These are phyloP conservation scores for Pachyramphus minor DNA, from an alignment of 2,113 vertebrate genomes.

Conservation along the genomic window DNA sequence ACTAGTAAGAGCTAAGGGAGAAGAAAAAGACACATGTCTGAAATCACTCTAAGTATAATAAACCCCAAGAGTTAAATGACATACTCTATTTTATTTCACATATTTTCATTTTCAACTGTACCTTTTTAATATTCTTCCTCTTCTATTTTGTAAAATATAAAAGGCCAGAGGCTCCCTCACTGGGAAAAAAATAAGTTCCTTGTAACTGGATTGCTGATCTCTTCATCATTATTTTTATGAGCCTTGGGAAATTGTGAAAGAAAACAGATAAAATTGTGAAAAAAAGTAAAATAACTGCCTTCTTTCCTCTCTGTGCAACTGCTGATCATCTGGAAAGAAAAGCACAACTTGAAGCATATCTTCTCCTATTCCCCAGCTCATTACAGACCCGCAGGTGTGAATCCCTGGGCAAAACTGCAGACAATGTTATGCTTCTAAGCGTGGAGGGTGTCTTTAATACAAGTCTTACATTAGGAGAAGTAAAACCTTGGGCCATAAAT, in stretches of 20 bases:
- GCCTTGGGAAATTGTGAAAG: not conserved
- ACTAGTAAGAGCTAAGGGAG: not conserved
- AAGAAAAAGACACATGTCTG: not conserved
- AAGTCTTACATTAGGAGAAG: not conserved
- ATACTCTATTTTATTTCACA: not conserved
- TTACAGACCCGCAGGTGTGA: not conserved
- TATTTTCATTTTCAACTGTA: not conserved
- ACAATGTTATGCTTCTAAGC: not conserved
- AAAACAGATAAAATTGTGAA: not conserved
- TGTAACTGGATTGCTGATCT: not conserved
- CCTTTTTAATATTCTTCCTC: not conserved
- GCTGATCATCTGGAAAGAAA: not conserved
- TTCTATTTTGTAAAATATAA: not conserved
- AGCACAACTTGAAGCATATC: not conserved
- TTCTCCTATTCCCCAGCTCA: not conserved
- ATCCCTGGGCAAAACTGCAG: not conserved
- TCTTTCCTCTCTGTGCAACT: not conserved
- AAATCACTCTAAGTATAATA: not conserved
- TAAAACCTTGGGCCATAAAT: not conserved
- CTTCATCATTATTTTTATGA: slow-evolving; percentile 3
- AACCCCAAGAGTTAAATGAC: not conserved
- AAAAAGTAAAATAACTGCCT: not conserved
- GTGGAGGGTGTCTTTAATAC: not conserved
- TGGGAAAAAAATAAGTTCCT: not conserved
- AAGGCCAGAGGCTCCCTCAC: not conserved